Evolutionary conservation across 1,140 invertebrate genomes (phyloP), one percentile per base, ranked within the genome.

Genomic region (Brachionus asplanchnoidis): DNA sequence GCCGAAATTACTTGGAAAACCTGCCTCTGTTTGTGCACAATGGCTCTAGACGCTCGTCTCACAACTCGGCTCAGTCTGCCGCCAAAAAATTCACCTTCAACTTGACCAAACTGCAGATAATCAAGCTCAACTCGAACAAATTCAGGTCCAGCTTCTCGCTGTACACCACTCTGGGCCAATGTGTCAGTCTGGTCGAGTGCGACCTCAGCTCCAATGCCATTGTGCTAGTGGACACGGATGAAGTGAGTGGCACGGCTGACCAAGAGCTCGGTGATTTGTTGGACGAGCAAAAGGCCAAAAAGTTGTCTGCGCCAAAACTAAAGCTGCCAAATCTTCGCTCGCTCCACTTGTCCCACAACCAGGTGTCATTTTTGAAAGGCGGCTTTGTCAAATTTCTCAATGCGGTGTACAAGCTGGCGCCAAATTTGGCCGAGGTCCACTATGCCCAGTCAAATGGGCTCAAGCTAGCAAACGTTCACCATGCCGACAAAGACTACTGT

Each of bases 321-420:
- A 42, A 36, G n/a, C 32, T 82, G 14, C 7, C 4, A 5, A 20
- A 46, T 23, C 5, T 82, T 7, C 36, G 28, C 40, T 14, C 26
- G 2, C 20, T 82, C 2, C n/a, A 28, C 14, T 11, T 82, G 20
- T 65, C 53, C 17, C 17, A 82, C 26, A 82, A 82, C 36, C 50
- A 82, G 17, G 36, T 82, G 23, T 68, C 32, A 11, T 46, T 82
- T 36, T 9, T 42, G 0, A 60, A 28, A 9, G 65, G 53, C 42
- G 79, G 79, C n/a, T 82, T 82, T 65, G 14, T 82, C 3, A 82
- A 65, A 42, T 42, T 82, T 12, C 17, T 82, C 9, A 44, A 46
- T n/a, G 17, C 32, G 20, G 7, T 82, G 36, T 82, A 82, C 53
- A 82, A 46, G 40, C 40, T 82, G 8, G 23, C 50, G 32, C 53